Evolutionary conservation across 2,113 vertebrate species (phyloP).

Genomic region (Gadus macrocephalus): DNA sequence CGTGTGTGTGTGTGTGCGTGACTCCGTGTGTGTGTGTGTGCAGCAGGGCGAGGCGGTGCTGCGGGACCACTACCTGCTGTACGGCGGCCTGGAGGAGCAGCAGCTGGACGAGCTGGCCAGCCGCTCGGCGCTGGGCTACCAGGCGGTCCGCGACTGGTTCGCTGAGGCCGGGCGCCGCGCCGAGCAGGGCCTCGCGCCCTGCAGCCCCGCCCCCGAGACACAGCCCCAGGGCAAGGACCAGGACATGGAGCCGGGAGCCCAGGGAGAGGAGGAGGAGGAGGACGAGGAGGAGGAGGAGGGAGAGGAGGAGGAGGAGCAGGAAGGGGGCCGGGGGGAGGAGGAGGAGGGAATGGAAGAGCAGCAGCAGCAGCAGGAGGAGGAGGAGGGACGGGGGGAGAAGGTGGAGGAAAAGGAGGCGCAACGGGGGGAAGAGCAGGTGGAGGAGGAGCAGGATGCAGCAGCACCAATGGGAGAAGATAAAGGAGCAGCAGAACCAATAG

Average conservation of each 20-base stretch:
- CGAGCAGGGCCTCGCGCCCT: slow-evolving; percentile 80
- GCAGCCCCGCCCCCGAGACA: slow-evolving; percentile 44
- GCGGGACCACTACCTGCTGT: slow-evolving; percentile 92
- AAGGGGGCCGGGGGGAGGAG: slow-evolving; percentile 63
- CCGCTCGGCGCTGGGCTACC: slow-evolving; percentile 92
- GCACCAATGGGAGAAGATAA: too few relatives aligned
- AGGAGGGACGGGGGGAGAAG: not conserved
- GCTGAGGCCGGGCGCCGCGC: slow-evolving; percentile 75
- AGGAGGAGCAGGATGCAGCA: too few relatives aligned
- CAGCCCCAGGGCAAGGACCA: slow-evolving; percentile 28
- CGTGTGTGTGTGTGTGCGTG: not conserved
- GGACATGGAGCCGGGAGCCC: slow-evolving; percentile 35
- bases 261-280: slow-evolving; percentile 32
- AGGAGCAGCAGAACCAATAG: too few relatives aligned
- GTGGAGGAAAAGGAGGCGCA: not conserved
- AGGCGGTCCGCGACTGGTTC: slow-evolving; percentile 97
- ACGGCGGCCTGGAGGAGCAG: slow-evolving; percentile 88
- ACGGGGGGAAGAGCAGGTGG: not conserved
- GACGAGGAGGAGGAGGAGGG: slow-evolving; percentile 53
- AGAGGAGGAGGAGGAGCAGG: slow-evolving; percentile 52
- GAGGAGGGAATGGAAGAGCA: slow-evolving; percentile 19
- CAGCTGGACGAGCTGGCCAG: slow-evolving; percentile 91
- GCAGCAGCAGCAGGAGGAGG: slow-evolving; percentile 4
- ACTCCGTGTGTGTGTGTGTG: slow-evolving; percentile 28
- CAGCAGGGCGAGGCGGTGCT: slow-evolving; percentile 89